Percentiles rank a stretch among this genome's conserved stretches.
phyloP scores from a whole-genome alignment of 2,113 vertebrate species.

The Rhinichthys klamathensis region DNA sequence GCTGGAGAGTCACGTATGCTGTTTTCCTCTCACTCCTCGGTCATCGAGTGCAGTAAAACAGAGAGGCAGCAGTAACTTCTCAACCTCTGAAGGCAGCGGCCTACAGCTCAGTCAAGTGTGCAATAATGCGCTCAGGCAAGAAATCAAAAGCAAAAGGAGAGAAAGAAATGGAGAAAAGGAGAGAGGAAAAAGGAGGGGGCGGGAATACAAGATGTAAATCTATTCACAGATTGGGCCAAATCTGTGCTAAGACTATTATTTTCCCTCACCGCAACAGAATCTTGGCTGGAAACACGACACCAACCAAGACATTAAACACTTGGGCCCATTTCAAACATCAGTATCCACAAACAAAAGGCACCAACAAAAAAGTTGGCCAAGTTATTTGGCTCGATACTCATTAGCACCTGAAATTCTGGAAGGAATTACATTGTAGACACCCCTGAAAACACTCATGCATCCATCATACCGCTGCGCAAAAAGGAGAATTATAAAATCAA shows the following conservation, averaged over 20 bases:
- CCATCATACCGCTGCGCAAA: background rate
- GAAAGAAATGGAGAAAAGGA: background rate
- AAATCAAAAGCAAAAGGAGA: conserved; percentile 23
- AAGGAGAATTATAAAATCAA: background rate
- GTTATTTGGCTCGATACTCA: conserved; percentile 14
- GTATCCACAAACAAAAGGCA: conserved; percentile 24
- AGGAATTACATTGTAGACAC: conserved; percentile 12
- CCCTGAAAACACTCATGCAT: conserved; percentile 3
- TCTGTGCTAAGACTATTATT: conserved; percentile 35
- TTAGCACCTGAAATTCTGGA: conserved; percentile 42
- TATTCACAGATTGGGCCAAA: conserved; percentile 44
- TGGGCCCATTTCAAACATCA: conserved; percentile 41
- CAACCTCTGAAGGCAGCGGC: conserved; percentile 40
- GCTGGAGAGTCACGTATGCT: background rate
- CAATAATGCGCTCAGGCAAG: conserved; percentile 46
- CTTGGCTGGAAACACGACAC: conserved; percentile 36
- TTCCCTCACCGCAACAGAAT: conserved; percentile 34
- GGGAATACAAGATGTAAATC: conserved; percentile 49
- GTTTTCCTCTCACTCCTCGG: conserved; percentile 19
- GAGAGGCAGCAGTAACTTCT: conserved; percentile 30
- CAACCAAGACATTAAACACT: conserved; percentile 39
- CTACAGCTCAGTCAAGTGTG: conserved; percentile 54
- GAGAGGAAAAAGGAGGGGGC: conserved; percentile 24
- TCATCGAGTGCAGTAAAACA: conserved; percentile 1
- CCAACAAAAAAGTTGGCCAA: conserved; percentile 25